Conservation (phyloP, 2,797 vertebrate species). For the Emydoidea blandingii region DNA sequence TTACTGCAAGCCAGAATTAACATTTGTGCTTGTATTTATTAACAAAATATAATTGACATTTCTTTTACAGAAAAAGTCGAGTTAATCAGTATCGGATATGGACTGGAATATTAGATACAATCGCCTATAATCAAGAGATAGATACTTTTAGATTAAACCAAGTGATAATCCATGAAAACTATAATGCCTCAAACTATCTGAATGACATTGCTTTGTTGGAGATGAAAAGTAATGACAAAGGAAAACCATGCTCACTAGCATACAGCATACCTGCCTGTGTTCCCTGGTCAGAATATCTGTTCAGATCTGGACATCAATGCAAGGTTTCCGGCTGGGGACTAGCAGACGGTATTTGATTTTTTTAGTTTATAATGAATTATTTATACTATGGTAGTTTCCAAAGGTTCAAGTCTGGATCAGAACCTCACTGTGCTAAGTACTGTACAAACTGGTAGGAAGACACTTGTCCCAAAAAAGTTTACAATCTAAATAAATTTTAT, state of each 20-base stretch:
- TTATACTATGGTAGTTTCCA: neutral
- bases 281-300: slow-evolving; percentile 90
- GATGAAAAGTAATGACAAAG: slow-evolving; percentile 65
- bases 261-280: slow-evolving; percentile 85
- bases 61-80: slow-evolving; percentile 78
- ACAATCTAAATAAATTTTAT: neutral
- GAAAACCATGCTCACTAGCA: slow-evolving; percentile 65
- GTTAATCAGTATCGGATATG: slow-evolving; percentile 83
- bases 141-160: slow-evolving; percentile 73
- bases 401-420: neutral
- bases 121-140: neutral
- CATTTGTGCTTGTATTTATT: neutral
- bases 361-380: neutral
- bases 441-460: neutral
- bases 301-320: slow-evolving; percentile 85
- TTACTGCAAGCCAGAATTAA: neutral
- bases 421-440: neutral
- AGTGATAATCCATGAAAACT: slow-evolving; percentile 87
- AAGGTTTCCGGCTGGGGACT: slow-evolving; percentile 93
- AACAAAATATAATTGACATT: neutral
- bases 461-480: neutral
- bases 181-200: slow-evolving; percentile 81
- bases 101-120: slow-evolving; percentile 83
- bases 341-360: slow-evolving; percentile 81
- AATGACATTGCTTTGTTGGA: slow-evolving; percentile 95